Evolutionary conservation across 2,888 invertebrate genomes (phyloP), one percentile per base, ranked within the genome.

Genomic region (Pseudococcus viburni): DNA sequence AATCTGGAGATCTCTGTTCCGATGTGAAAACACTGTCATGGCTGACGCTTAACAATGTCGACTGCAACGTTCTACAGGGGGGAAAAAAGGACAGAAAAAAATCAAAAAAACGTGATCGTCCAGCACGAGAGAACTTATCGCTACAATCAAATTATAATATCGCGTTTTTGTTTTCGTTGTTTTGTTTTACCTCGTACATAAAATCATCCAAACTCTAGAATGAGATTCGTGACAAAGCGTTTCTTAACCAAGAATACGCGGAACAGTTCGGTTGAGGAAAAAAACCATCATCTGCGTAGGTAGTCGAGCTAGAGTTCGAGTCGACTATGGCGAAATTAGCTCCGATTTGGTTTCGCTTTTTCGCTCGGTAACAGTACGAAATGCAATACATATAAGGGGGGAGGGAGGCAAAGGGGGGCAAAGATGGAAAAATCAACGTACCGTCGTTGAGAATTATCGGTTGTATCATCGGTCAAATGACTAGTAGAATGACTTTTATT

Each of bases 21-120:
- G 96, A 96, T 88, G 96, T 96, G 93, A 97, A 97, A 91, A 97
- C 96, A 90, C 97, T 97, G 93, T 97, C 97, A 92, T 97, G 97
- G 33, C 97, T 97, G 91, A 97, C 96, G 89, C 97, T 97, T 90
- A 97, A 93, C 88, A 94, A 94, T 73, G 92, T 92, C 55, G 91
- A 91, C 85, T 93, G 93, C 85, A 91, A 89, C 84, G 92, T 92
- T 90, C 92, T 92, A 89, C 80, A 80, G n/a, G 42, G 12, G 15
- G 11, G n/a, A 46, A 83, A 83, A 83, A 86, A 86, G 17, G 42
- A 15, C 33, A 59, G 33, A 39, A 68, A 42, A 48, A 73, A 86
- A 68, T 55, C 26, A 26, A 22, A 86, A 86, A 86, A 86, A 86
- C 73, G 86, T 86, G 86, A 86, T 86, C 68, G 42, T 68, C 85